Base-by-base conservation (phyloP, 2,888 invertebrate species). In the Zygogramma bicolorata region DNA sequence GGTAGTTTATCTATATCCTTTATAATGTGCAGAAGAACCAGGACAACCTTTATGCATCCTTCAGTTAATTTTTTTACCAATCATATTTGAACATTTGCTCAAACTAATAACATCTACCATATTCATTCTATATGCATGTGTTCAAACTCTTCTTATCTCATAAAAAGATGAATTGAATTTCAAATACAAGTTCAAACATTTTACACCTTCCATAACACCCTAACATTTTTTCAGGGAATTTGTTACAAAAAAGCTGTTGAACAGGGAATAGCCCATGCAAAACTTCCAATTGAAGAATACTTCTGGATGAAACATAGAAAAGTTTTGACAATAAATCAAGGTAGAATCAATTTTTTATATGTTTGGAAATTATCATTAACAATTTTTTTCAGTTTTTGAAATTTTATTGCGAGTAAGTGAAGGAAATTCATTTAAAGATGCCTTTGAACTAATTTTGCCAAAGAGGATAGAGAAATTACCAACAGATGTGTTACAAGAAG, bases 311-410 rank as follows among this genome's bases (percentile, higher is more conserved):
- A 96, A 87, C 94, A 95, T 5, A 91, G 98, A 80, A 95, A 95
- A 88, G 98, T 99, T 62, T 90, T 99, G 70, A 97, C 98, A 49
- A 95, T 99, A 79, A 97, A 97, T 88, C 99, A 99, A 90, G 98
- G 95, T 95, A 88, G 59, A 27, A 38, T n/a, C n/a, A n/a, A n/a
- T n/a, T n/a, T n/a, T n/a, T n/a, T n/a, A n/a, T n/a, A n/a, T n/a
- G n/a, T n/a, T n/a, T n/a, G n/a, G n/a, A n/a, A n/a, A n/a, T n/a
- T n/a, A n/a, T n/a, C n/a, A n/a, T 3, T 59, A 34, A 68, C 13
- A 29, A 40, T 61, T 65, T n/a, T 77, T 91, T 91, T 22, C 87
- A 95, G 96, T 97, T 57, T 97, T 95, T 86, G 94, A 95, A 88
- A 94, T 97, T 81, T 86, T 97, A 60, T 87, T 95, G 29, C 89